Base-by-base conservation (phyloP, 1,140 invertebrate species). In the Drosophila pachea region DNA sequence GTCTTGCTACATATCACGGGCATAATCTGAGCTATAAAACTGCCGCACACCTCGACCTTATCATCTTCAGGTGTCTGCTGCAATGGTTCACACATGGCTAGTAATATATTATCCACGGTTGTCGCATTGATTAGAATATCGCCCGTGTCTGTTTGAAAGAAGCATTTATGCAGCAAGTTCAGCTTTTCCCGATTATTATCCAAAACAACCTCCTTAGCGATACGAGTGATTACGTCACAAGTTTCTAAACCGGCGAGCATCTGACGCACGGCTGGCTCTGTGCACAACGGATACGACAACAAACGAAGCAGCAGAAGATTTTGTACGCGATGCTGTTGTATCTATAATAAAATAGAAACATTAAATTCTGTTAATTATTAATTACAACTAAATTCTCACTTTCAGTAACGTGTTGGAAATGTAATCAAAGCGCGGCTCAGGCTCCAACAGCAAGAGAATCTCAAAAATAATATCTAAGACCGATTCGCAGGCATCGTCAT, bases 391-490 rank as follows among this genome's bases (percentile, higher is more conserved):
- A 7, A 22, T 11, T 4, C 29, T 53, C 31, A 81, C 77, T 60
- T 71, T 68, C 6, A 84, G 7, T 0, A 84, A 61, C 0, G 52
- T 86, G 2, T 90, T 90, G 40, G 90, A 77, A 52, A 94, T 88
- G 42, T 93, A 89, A 9, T 76, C 74, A 50, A 90, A 75, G 67
- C 92, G 91, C 35, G 92, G 89, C 2, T 78, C 68, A 16, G 89
- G 74, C 47, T 89, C 73, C 52, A 92, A 77, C 69, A 92, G 90
- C 38, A 89, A 90, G 11, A 93, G 86, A 32, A 94, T 79, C 59
- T 90, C 90, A 76, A 94, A 93, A 61, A 92, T 90, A 12, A 94
- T 90, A 74, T 92, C 90, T 6, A 94, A 84, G 4, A 92, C 71
- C 56, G 84, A 72, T 43, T 92, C 90, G 6, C 83, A 89, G 45